Conservation (phyloP, 2,888 invertebrate species). For the Drosophila ustulata region DNA sequence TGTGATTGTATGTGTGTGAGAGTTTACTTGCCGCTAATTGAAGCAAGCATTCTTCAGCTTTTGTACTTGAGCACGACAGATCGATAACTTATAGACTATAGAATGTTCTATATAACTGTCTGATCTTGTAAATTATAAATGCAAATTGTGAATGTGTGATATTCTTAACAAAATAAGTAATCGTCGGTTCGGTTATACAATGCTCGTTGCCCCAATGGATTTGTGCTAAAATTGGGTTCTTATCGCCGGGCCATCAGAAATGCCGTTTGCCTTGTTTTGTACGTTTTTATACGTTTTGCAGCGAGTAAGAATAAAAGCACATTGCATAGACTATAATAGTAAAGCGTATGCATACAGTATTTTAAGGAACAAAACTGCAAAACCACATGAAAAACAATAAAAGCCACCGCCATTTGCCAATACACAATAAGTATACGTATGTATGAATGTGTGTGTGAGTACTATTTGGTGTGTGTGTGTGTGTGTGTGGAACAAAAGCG, state of each 20-base stretch:
- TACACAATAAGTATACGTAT: conserved; percentile 17
- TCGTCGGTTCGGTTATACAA: conserved; percentile 13
- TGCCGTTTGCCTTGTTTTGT: conserved; percentile 25
- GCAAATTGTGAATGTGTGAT: neutral
- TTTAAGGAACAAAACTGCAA: conserved; percentile 32
- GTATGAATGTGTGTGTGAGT: neutral
- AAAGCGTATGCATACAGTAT: conserved; percentile 7
- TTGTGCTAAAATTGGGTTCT: conserved; percentile 38
- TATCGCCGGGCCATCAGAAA: conserved; percentile 45
- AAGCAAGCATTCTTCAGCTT: neutral
- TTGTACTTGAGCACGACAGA: neutral
- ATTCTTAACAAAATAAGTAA: conserved; percentile 2
- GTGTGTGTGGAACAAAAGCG: conserved; percentile 66
- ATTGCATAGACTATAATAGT: conserved; percentile 10
- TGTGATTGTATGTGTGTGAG: conserved; percentile 22
- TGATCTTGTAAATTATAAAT: neutral
- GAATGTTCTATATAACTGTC: no score
- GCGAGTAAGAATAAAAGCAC: neutral
- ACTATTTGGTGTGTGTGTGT: no score
- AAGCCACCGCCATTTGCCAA: conserved; percentile 48
- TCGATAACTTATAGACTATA: neutral
- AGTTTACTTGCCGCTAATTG: neutral
- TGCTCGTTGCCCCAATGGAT: conserved; percentile 21
- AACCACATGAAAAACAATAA: conserved; percentile 65
- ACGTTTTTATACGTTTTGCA: neutral